phyloP scores from a whole-genome alignment of 2,888 invertebrate genomes.

The Branchellion lobata region DNA sequence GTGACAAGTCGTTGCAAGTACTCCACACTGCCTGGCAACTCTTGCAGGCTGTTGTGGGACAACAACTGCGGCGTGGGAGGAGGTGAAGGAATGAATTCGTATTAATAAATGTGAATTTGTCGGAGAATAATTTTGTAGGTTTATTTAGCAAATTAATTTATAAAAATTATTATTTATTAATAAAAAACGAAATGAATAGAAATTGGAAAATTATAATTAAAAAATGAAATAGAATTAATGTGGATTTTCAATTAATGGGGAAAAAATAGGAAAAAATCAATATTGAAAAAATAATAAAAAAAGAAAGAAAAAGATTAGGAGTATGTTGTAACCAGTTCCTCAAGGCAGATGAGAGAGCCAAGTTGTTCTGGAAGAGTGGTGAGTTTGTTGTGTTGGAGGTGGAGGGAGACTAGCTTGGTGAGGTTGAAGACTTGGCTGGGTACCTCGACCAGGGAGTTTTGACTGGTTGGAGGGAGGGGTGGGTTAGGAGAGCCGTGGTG shows the following conservation, averaged over 20 bases:
- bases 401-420: constrained; percentile 72
- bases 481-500: background rate
- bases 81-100: no score
- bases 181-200: background rate
- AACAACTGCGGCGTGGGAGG: constrained; percentile 59
- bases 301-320: no score
- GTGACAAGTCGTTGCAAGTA: constrained; percentile 67
- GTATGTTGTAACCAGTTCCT: constrained; percentile 73
- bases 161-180: no score
- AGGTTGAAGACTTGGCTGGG: constrained; percentile 74
- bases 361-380: constrained; percentile 71
- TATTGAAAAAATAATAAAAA: no score
- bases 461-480: constrained; percentile 54
- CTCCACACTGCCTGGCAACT: constrained; percentile 74
- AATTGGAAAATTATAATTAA: no score
- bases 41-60: constrained; percentile 73
- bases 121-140: no score
- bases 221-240: no score
- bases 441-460: constrained; percentile 69
- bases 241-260: background rate
- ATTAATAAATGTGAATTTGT: no score
- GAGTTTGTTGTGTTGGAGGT: constrained; percentile 75
- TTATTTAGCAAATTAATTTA: no score
- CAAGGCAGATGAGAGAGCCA: constrained; percentile 77
- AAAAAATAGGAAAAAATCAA: background rate